Percentiles rank a stretch among this genome's conserved stretches.
phyloP scores from a whole-genome alignment of 2,888 invertebrate genomes.

The Patella caerulea region DNA sequence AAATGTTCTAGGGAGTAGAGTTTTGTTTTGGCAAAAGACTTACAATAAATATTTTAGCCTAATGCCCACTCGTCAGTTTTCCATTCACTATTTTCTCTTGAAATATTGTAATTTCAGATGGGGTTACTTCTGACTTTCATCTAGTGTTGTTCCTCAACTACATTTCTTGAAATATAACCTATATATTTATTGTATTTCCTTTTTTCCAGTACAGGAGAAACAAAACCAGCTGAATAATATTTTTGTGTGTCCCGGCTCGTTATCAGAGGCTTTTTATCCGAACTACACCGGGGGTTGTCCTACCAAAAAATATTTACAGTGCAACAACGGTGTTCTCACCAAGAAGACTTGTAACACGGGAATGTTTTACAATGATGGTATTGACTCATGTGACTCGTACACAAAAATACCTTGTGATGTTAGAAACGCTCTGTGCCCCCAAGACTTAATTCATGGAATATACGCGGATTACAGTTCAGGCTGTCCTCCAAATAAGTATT shows the following conservation, averaged over 20 bases:
- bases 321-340: neutral
- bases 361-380: constrained; percentile 17
- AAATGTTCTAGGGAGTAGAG: no score
- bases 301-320: constrained; percentile 7
- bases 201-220: neutral
- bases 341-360: neutral
- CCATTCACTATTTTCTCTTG: no score
- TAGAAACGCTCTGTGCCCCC: neutral
- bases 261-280: neutral
- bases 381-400: constrained; percentile 2
- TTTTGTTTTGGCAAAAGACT: no score
- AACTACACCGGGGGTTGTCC: constrained; percentile 13
- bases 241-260: neutral
- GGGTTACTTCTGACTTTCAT: no score
- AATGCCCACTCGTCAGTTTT: no score
- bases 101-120: no score
- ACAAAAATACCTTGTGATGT: constrained; percentile 10
- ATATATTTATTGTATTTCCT: no score
- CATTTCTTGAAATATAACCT: no score
- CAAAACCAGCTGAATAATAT: neutral
- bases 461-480: neutral
- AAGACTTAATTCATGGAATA: neutral
- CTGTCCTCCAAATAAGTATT: constrained; percentile 3
- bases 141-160: no score
- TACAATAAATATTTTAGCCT: no score